Percentiles rank a stretch among this genome's conserved stretches.
These are phyloP conservation scores for Samia ricini DNA, from an alignment of 1,140 invertebrate species.

Conservation along the genomic window DNA sequence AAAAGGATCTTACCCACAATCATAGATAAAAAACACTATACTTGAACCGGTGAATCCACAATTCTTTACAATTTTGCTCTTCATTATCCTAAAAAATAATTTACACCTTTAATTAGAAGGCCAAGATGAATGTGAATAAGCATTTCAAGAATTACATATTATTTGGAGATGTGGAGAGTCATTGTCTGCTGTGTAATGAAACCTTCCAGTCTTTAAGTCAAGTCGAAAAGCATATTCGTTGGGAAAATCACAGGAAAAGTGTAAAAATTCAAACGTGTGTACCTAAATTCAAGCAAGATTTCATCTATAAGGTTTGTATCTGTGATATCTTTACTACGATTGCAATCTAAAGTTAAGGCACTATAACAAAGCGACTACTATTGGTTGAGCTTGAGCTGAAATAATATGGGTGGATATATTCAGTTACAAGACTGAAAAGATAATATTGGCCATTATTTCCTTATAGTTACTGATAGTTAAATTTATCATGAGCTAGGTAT, in stretches of 20 bases:
- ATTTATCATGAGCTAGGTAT: too few relatives aligned
- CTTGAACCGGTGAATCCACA: too few relatives aligned
- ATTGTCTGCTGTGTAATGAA: constrained; percentile 49
- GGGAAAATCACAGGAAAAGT: constrained; percentile 43
- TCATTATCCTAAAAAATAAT: neutral
- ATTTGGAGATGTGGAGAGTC: constrained; percentile 42
- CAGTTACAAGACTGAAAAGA: too few relatives aligned
- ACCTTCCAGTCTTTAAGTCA: constrained; percentile 24
- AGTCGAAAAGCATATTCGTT: constrained; percentile 53
- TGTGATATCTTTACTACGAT: too few relatives aligned
- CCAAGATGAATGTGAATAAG: constrained; percentile 15
- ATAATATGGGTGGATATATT: too few relatives aligned
- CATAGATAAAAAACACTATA: too few relatives aligned
- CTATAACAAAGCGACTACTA: too few relatives aligned
- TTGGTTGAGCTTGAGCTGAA: too few relatives aligned
- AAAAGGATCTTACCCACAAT: too few relatives aligned
- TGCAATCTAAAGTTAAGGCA: neutral
- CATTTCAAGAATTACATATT: constrained; percentile 52
- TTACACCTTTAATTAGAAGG: neutral
- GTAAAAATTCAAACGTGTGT: constrained; percentile 31
- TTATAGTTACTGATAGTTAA: too few relatives aligned
- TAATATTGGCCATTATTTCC: too few relatives aligned
- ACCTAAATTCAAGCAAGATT: constrained; percentile 37
- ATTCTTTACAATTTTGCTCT: too few relatives aligned
- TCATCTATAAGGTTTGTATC: constrained; percentile 45